phyloP scores from a whole-genome alignment of 2,888 invertebrate genomes.

The Chymomyza fuscimana region DNA sequence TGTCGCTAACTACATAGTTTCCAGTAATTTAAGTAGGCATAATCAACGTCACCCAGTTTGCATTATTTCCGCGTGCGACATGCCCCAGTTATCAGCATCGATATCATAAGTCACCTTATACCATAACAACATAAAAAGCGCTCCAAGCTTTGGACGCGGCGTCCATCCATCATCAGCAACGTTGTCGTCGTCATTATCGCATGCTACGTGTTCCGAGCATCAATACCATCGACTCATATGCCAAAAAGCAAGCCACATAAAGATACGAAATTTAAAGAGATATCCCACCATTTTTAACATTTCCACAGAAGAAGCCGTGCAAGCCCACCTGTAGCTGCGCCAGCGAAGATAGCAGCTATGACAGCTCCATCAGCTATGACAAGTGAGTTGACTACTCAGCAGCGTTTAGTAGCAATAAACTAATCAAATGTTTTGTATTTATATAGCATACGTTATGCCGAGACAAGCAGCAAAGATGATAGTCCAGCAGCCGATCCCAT shows the following conservation, averaged over 20 bases:
- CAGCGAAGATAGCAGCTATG: constrained; percentile 45
- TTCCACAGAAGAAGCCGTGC: constrained; percentile 60
- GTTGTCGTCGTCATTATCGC: constrained; percentile 49
- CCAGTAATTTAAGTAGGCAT: not conserved
- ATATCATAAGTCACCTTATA: constrained; percentile 10
- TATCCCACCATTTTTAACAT: constrained; percentile 26
- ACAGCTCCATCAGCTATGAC: constrained; percentile 44
- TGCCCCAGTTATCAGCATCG: constrained; percentile 22
- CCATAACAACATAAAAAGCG: not conserved
- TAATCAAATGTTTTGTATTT: not conserved
- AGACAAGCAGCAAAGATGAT: constrained; percentile 42
- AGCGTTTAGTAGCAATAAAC: not conserved
- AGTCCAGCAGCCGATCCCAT: constrained; percentile 80
- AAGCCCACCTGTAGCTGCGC: constrained; percentile 59
- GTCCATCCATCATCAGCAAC: constrained; percentile 19
- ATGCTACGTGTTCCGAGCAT: constrained; percentile 54
- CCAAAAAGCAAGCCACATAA: constrained; percentile 3
- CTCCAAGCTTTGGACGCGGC: not conserved
- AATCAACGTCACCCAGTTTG: not conserved
- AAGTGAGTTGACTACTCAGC: constrained; percentile 41
- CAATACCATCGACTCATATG: constrained; percentile 5
- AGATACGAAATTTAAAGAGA: not conserved
- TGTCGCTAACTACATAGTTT: not conserved
- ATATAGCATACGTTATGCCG: constrained; percentile 48
- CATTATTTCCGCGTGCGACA: constrained; percentile 45